Base-by-base conservation (phyloP, 2,113 vertebrate species). In the Channa argus region DNA sequence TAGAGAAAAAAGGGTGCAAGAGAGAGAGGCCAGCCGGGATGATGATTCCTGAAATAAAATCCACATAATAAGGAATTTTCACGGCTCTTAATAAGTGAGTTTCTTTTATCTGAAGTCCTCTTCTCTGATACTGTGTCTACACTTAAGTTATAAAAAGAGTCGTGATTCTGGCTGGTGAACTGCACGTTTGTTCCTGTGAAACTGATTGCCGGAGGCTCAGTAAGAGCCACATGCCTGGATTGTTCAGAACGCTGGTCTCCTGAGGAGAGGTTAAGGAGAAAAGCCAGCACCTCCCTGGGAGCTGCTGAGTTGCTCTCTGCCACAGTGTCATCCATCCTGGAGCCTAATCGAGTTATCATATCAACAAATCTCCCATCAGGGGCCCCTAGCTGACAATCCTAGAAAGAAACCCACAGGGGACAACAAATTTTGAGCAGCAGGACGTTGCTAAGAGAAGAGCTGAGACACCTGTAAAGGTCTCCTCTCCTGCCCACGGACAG, bases 351-450 rank as follows among this genome's bases (percentile, higher is more conserved):
- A 97, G 96, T 94, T 96, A 96, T 97, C 94, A 93, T 95, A 94
- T 95, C 94, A 95, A 93, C 93, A 94, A 94, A 61, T 90, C 86
- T 92, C 92, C 93, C 76, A 79, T 87, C 87, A 50, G 74, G 75
- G 90, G 91, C 92, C 92, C 82, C 43, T 56, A 73, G 79, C 79
- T 92, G 92, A 94, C 92, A 91, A 88, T 89, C 79, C 61, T 89
- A 95, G 80, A 97, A 96, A 93, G 89, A 94, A 92, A 91, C 91
- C 83, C 91, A 82, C 81, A 93, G 94, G 89, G 92, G 94, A 90
- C 88, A 92, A 96, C 96, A 95, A 97, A 98, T 98, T 97, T 96
- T 91, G 92, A 96, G 93, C 96, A 96, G 96, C 96, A 69, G 96
- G 97, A 92, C 3, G 82, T 92, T 93, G 94, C 38, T 61, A 94